Evolutionary conservation across 2,888 invertebrate genomes (phyloP).

Genomic region (Cryptus viduatorius): DNA sequence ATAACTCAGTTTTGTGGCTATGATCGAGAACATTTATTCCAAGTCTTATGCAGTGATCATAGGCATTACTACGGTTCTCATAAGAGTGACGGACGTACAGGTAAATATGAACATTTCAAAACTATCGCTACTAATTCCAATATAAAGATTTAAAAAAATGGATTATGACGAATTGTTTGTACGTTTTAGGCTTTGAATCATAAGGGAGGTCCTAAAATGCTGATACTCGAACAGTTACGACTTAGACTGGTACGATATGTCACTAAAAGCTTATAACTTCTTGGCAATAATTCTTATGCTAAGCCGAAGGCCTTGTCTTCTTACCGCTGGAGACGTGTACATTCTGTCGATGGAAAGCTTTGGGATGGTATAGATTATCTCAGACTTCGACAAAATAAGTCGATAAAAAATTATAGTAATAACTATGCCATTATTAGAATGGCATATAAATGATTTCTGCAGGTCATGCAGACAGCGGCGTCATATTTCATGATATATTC

Average conservation of each 20-base stretch:
- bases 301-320: slow-evolving; percentile 18
- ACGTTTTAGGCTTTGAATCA: not conserved
- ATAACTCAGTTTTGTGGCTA: not conserved
- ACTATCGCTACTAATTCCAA: not conserved
- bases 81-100: not conserved
- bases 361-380: not conserved
- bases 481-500: not conserved
- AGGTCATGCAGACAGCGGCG: not conserved
- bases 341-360: slow-evolving; percentile 29
- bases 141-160: not conserved
- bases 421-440: not conserved
- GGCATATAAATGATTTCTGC: not conserved
- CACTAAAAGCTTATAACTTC: slow-evolving; percentile 5
- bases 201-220: not conserved
- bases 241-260: slow-evolving; percentile 37
- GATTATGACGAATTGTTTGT: not conserved
- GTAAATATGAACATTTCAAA: not conserved
- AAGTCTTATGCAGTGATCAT: not conserved
- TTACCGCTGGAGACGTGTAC: slow-evolving; percentile 22
- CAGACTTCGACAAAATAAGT: not conserved
- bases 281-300: slow-evolving; percentile 25
- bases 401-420: not conserved
- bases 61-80: not conserved
- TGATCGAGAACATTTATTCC: not conserved
- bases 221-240: not conserved